Evolutionary conservation across 1,140 invertebrate genomes (phyloP).

Genomic region (Pseudomyrmex gracilis): DNA sequence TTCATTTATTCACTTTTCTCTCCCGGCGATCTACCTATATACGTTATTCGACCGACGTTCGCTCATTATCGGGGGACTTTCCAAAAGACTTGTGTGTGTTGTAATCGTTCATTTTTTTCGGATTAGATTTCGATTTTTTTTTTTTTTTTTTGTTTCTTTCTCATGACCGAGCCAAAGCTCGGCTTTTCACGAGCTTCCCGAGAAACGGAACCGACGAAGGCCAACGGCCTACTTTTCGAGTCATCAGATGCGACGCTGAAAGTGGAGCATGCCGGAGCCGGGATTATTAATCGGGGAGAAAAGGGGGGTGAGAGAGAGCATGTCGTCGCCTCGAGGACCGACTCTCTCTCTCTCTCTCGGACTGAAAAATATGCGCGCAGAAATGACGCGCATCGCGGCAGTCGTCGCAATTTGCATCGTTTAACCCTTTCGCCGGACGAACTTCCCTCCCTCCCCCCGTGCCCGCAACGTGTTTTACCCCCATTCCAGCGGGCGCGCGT

Average conservation of each 20-base stretch:
- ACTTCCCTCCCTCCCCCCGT: neutral
- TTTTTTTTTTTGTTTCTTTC: no score
- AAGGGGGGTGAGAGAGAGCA: neutral
- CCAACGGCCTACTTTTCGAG: slow-evolving; percentile 16
- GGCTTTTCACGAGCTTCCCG: no score
- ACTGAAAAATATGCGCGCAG: neutral
- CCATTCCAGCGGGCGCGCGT: neutral
- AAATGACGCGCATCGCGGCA: slow-evolving; percentile 1
- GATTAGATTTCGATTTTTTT: no score
- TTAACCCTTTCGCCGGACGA: neutral
- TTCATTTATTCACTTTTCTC: no score
- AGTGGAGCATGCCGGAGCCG: neutral
- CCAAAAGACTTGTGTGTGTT: no score
- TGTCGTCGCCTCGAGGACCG: neutral
- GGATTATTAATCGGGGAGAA: neutral
- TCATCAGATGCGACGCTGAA: slow-evolving; percentile 10
- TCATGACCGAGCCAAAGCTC: no score
- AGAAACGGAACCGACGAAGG: neutral
- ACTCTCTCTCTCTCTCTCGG: neutral
- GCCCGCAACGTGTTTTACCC: no score
- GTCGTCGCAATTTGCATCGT: neutral
- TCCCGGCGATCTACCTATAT: no score
- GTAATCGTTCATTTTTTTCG: no score
- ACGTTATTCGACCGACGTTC: no score
- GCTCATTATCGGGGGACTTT: no score